Evolutionary conservation across 2,113 vertebrate species (phyloP), one percentile per base, ranked within the genome.

Genomic region (Nothobranchius furzeri): DNA sequence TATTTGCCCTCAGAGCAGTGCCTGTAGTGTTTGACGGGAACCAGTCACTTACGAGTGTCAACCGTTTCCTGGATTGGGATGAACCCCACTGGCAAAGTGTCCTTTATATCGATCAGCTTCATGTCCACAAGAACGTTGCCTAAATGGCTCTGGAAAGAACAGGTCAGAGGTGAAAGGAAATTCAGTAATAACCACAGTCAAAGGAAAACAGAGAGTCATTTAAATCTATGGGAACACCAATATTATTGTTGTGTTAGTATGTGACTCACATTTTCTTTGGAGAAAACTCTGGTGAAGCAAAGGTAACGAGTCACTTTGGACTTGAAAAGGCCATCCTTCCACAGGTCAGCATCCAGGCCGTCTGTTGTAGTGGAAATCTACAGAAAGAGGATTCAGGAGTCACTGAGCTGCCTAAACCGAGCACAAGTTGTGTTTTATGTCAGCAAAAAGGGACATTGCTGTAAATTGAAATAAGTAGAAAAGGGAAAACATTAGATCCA

Each of bases 291-390:
- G 2, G 98, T 99, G 92, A 98, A 99, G 86, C 98, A 99, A 60
- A 99, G 95, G 91, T 98, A 99, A 58, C 98, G 95, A 7, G 97
- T 99, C 87, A 98, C 97, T 90, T 99, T 99, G 91, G 97, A 98
- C 84, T 99, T 99, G 86, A 99, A 99, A 56, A 99, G 91, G 60
- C 96, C 97, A 3, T 99, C 98, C 88, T 99, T 99, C 98, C 98
- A 99, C 76, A 99, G 93, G 87, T 99, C 98, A 64, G 98, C 97
- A 61, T 99, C 98, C 78, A 99, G 91, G 40, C 98, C 96, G 81
- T 99, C 98, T 84, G 95, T 95, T 7, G 98, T 99, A 74, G 96
- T 95, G 12, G 96, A 94, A 20, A 99, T 94, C 98, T 99, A 52
- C 12, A 81, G 74, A 47, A 54, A 76, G 66, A 58, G 37, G 35